Base-by-base conservation (phyloP, 2,888 invertebrate genomes). In the Mechanitis mazaeus region DNA sequence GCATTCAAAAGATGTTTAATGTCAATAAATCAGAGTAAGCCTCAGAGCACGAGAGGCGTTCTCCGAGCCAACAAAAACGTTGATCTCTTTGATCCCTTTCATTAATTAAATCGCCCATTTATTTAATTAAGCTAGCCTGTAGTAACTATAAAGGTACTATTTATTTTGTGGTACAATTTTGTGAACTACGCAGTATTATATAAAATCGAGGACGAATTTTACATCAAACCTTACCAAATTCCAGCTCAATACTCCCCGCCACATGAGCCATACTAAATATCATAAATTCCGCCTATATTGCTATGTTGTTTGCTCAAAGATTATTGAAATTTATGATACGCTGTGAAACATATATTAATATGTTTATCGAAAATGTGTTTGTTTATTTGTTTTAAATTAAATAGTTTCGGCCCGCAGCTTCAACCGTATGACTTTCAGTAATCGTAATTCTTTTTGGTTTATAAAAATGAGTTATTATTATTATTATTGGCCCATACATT, bases 91-190 rank as follows among this genome's bases (percentile, higher is more conserved):
- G 56, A 56, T 45, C 45, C 54, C 9, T 59, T 50, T 20, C 45
- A 45, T 9, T 11, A 60, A 57, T 45, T 56, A 60, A 56, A 53
- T 50, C 38, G 42, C 45, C 35, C 55, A 35, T 60, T 59, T 56
- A 54, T 45, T 56, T 45, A 56, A 60, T 56, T 54, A 53, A 28
- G 33, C 45, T 28, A 20, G 54, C 46, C 5, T 46, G 58, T 58
- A 58, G 46, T 58, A 61, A 61, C 58, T 61, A 61, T 46, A 47
- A 55, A 38, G 61, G 47, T 42, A 9, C 20, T 50, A 50, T 50
- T 50, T 50, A 50, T 50, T 46, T 12, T 46, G 46, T 12, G 46
- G n/a, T 20, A 46, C 20, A 46, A 46, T 12, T 46, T 50, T 31
- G 20, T 7, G 20, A 50, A 20, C 4, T 9, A 50, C 50, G 7